Conservation (phyloP, 2,113 vertebrate genomes). For the Bothrops jararaca region DNA sequence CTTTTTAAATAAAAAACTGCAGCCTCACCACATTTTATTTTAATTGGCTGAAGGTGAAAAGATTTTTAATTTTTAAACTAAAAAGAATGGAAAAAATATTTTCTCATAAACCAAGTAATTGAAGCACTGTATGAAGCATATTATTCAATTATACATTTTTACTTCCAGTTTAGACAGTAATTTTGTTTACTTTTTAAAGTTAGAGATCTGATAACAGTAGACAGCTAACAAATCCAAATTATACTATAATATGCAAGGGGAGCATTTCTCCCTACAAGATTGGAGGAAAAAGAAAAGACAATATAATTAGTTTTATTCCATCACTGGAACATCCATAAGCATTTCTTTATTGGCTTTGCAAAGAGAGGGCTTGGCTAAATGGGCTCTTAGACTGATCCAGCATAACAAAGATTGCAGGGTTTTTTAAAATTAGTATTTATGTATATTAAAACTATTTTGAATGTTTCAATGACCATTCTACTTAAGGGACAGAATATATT, state of each 20-base stretch:
- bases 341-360: background rate
- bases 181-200: background rate
- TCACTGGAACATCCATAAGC: background rate
- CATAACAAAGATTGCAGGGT: background rate
- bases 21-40: background rate
- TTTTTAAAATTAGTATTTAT: background rate
- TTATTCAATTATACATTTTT: background rate
- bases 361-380: background rate
- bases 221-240: background rate
- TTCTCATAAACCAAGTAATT: background rate
- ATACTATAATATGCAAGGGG: background rate
- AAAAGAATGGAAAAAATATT: background rate
- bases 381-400: background rate
- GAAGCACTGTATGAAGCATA: background rate
- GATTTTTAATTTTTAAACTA: background rate
- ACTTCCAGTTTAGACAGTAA: background rate
- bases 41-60: background rate
- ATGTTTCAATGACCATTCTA: background rate
- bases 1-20: background rate
- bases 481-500: constrained; percentile 1
- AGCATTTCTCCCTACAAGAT: background rate
- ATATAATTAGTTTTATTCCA: background rate
- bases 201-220: background rate
- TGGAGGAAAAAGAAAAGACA: background rate
- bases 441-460: background rate